phyloP scores from a whole-genome alignment of 1,140 invertebrate genomes.

The Brachionus manjavacas region DNA sequence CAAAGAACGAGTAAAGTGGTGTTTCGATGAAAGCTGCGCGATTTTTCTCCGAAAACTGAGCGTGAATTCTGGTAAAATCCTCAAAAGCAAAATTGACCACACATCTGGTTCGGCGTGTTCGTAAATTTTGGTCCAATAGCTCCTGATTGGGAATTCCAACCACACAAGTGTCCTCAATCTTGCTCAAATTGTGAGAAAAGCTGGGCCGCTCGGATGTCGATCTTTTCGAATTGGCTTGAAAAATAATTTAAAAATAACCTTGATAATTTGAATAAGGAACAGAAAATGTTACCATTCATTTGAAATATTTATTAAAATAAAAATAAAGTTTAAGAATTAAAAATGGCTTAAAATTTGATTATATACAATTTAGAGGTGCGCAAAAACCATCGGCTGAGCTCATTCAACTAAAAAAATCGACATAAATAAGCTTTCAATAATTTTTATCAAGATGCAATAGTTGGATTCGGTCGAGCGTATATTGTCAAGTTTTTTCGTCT shows the following conservation, averaged over 20 bases:
- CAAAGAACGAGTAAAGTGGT: background rate
- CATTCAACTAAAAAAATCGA: constrained; percentile 30
- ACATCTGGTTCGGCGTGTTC: constrained; percentile 14
- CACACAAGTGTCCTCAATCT: background rate
- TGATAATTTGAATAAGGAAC: background rate
- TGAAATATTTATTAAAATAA: background rate
- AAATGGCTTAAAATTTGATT: background rate
- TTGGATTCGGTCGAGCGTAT: constrained; percentile 19
- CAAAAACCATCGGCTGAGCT: constrained; percentile 5
- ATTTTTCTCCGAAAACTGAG: constrained; percentile 36
- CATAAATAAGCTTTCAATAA: constrained; percentile 22
- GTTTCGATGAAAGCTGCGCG: background rate
- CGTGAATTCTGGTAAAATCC: constrained; percentile 21
- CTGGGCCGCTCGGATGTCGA: background rate
- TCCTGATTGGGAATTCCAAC: constrained; percentile 3
- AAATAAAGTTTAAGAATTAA: background rate
- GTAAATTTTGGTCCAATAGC: background rate
- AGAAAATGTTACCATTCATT: background rate
- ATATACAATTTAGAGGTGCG: background rate
- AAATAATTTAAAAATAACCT: background rate
- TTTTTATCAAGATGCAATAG: constrained; percentile 22
- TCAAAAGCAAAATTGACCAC: constrained; percentile 7
- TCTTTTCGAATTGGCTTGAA: background rate
- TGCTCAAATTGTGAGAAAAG: background rate
- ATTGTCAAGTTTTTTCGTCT: constrained; percentile 18